These are phyloP conservation scores for Myotis planiceps DNA, from an alignment of 2,797 vertebrate species.

Conservation along the genomic window DNA sequence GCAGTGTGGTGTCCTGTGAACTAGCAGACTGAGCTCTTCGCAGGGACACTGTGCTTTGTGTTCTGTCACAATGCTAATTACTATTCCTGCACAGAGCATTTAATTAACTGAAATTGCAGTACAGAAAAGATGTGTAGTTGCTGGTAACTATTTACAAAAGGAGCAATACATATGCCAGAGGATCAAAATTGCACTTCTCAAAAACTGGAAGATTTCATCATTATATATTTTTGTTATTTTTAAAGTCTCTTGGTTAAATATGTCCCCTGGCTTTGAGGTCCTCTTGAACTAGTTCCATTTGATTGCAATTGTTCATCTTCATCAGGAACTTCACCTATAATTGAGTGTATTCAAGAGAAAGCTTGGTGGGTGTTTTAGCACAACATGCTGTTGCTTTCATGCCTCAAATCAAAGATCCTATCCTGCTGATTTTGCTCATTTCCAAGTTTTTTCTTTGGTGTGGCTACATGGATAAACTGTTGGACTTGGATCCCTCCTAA, in stretches of 20 bases:
- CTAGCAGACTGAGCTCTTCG: background rate
- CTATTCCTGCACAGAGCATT: conserved; percentile 16
- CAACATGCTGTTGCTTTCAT: background rate
- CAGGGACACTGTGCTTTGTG: background rate
- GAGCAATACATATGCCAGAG: background rate
- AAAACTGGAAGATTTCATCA: background rate
- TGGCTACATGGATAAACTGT: background rate
- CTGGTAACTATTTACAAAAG: conserved; percentile 1
- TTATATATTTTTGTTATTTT: background rate
- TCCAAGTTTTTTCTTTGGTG: conserved; percentile 4
- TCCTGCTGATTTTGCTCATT: background rate
- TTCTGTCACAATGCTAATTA: background rate
- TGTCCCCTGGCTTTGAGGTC: background rate
- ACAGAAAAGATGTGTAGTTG: background rate
- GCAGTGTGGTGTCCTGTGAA: background rate
- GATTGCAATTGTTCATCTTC: conserved; percentile 73
- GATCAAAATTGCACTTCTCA: background rate
- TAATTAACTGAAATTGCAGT: conserved; percentile 26
- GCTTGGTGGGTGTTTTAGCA: background rate
- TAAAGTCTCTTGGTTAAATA: conserved; percentile 14
- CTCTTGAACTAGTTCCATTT: conserved; percentile 48
- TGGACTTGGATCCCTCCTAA: background rate
- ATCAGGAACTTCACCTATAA: conserved; percentile 67
- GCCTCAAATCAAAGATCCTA: background rate
- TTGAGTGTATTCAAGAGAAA: conserved; percentile 57